A percentile compares a stretch with the other conserved stretches of the same genome.
phyloP scores from a whole-genome alignment of 2,797 vertebrate species.

The Cyprinodon diabolis region DNA sequence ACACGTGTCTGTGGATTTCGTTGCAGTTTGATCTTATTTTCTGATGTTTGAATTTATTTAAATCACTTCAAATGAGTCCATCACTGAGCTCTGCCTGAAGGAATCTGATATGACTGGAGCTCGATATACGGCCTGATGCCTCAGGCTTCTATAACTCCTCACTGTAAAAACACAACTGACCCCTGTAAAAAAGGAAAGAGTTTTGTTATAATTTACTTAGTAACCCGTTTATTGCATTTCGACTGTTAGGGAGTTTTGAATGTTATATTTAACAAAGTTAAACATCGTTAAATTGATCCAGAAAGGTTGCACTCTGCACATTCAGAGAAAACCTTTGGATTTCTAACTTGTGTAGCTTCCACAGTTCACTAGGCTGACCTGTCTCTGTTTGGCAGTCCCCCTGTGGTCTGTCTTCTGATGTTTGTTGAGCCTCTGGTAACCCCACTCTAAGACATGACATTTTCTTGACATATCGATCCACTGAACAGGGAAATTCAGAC shows the following conservation, averaged over 20 bases:
- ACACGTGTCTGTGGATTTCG: slow-evolving; percentile 66
- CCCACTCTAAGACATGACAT: slow-evolving; percentile 73
- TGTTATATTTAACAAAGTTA: slow-evolving; percentile 62
- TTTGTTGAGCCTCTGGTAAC: slow-evolving; percentile 71
- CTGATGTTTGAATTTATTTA: slow-evolving; percentile 77
- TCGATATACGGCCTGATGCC: slow-evolving; percentile 45
- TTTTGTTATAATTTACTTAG: slow-evolving; percentile 69
- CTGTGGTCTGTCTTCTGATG: slow-evolving; percentile 58
- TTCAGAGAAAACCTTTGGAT: slow-evolving; percentile 39
- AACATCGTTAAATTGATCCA: slow-evolving; percentile 48
- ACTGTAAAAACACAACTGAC: slow-evolving; percentile 51
- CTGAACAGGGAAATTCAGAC: slow-evolving; percentile 53
- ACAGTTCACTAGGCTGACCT: slow-evolving; percentile 49
- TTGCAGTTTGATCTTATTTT: slow-evolving; percentile 77
- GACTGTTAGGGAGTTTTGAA: slow-evolving; percentile 44
- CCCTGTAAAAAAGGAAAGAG: slow-evolving; percentile 50
- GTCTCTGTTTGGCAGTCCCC: slow-evolving; percentile 41
- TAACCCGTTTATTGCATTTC: slow-evolving; percentile 70
- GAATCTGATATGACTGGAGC: slow-evolving; percentile 47
- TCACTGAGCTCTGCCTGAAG: slow-evolving; percentile 44
- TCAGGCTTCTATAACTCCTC: slow-evolving; percentile 20
- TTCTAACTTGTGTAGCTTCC: slow-evolving; percentile 51
- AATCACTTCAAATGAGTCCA: slow-evolving; percentile 69
- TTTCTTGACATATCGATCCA: slow-evolving; percentile 80
- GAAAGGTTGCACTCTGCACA: slow-evolving; percentile 60